Base-by-base conservation (phyloP, 2,888 invertebrate species). In the Leucophora obtusa region DNA sequence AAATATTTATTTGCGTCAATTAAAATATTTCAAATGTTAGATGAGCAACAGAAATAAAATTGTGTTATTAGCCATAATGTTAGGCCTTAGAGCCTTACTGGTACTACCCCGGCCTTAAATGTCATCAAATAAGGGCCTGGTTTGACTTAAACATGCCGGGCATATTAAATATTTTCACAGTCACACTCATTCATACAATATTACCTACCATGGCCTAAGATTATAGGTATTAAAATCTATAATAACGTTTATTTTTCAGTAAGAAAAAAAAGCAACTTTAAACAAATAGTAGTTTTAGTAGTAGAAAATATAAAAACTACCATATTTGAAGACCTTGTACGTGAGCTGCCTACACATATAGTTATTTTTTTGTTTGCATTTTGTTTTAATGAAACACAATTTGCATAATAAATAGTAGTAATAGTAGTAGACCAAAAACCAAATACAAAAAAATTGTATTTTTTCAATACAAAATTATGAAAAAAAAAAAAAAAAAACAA, bases 261-360 rank as follows among this genome's bases (percentile, higher is more conserved):
- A 54, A 24, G 33, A 56, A 62, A 50, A 53, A 56, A 66, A 66
- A 54, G n/a, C 11, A 59, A 33, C 47, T 47, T 47, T n/a, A 14
- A 24, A 63, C 35, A 60, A 18, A 50, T 14, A 9, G 38, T 38
- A 38, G 38, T 38, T 38, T 38, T 53, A 8, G 53, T 53, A 51
- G 43, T 59, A 77, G 43, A 58, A 70, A 58, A 28, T 28, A 43
- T 63, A 63, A 43, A 79, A 68, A 63, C 66, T 43, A 85, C 85
- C 86, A 87, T 88, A 87, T 88, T 85, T 86, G 87, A 88, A 88
- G 86, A 85, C 87, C 88, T 87, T 88, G 86, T 87, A 87, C 87
- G 87, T 87, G 88, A 83, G 84, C 87, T 84, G 88, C 88, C 88
- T 87, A 88, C 88, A 86, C 88, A 86, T 59, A 50, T 77, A 54